A percentile compares a stretch with the other conserved stretches of the same genome.
These are phyloP conservation scores for Euwallacea fornicatus DNA, from an alignment of 1,140 invertebrate species.

Conservation along the genomic window DNA sequence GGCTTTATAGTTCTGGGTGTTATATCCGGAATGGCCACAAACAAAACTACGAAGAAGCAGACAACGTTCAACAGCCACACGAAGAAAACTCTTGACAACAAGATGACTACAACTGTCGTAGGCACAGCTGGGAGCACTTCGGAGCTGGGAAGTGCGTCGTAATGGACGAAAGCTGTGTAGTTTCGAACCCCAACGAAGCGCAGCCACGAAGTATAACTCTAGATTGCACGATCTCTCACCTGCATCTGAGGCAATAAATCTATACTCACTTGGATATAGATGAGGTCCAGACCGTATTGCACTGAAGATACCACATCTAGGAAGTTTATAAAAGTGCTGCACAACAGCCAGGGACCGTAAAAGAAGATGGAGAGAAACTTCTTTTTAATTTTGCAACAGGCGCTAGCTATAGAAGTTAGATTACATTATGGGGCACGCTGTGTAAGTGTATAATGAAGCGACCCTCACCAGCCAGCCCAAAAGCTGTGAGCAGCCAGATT, in stretches of 20 bases:
- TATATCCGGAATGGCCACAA: conserved; percentile 26
- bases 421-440: not conserved
- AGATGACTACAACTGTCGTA: conserved; percentile 16
- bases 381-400: conserved; percentile 32
- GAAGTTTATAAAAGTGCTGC: conserved; percentile 26
- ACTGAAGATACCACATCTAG: conserved; percentile 39
- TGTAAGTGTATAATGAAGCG: not conserved
- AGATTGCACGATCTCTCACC: conserved; percentile 1
- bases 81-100: conserved; percentile 29
- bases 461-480: conserved; percentile 35
- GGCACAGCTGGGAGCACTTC: conserved; percentile 11
- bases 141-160: conserved; percentile 25
- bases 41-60: conserved; percentile 30
- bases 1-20: not conserved
- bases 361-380: conserved; percentile 34
- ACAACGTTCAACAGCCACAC: conserved; percentile 38
- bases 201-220: conserved; percentile 41
- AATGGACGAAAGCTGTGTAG: conserved; percentile 30
- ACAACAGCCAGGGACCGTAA: conserved; percentile 41
- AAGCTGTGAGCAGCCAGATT: conserved; percentile 33
- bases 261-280: conserved; percentile 38
- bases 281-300: conserved; percentile 40
- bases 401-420: conserved; percentile 31
- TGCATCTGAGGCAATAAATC: not conserved
- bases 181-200: conserved; percentile 41